Evolutionary conservation across 2,113 vertebrate genomes (phyloP), one percentile per base, ranked within the genome.

Genomic region (Trinectes maculatus): DNA sequence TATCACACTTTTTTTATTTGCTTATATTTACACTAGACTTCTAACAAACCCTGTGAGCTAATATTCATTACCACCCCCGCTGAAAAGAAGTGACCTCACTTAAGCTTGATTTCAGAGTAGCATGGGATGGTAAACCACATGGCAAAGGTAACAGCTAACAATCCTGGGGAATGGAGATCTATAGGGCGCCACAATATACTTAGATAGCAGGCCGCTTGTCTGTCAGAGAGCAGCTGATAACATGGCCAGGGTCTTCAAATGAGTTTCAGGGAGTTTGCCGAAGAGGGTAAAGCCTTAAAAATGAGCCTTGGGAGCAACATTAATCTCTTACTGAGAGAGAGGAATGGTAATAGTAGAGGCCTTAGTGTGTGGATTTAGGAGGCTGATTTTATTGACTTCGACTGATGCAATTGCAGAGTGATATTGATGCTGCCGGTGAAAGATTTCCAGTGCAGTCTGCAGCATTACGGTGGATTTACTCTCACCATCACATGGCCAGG

Each of bases 321-420:
- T 80, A 21, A 56, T 68, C 80, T 88, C 74, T 76, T 49, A 70
- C 65, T n/a, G 31, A 80, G 82, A 61, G 31, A 56, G 71, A 77
- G 56, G 52, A 67, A 88, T 46, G 26, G 66, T 83, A 78, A 83
- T 69, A 78, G 82, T 48, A 25, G 56, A 46, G 46, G 80, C 60
- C 48, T 84, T 60, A 69, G 68, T 62, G 59, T 73, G 86, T 68
- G 81, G 79, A 85, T 84, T 85, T 81, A 81, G 59, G 60, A 66
- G 79, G 73, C 55, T 57, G 60, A 55, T 62, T 77, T 90, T 83
- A 87, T 87, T 87, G 80, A 83, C 72, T 79, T 60, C 3, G 18
- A 59, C 57, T 70, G 77, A 55, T 52, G 53, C 66, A 46, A 57
- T 47, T 65, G 58, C 43, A 79, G 78, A 70, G 64, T 59, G 65